Evolutionary conservation across 2,113 vertebrate species (phyloP).

Genomic region (Charadrius vociferus): DNA sequence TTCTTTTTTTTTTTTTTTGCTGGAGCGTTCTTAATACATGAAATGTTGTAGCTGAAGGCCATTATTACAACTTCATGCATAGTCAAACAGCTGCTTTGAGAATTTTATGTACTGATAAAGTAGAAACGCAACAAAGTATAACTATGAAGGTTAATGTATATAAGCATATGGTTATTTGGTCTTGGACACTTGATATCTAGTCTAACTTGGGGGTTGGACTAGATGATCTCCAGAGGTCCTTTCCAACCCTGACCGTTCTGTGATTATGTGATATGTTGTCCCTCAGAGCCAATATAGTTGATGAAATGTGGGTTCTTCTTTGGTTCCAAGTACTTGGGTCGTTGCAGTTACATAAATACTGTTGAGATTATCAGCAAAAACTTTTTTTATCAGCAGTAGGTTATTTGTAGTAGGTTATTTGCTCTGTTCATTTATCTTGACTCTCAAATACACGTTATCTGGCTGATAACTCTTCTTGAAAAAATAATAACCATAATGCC

Average conservation of each 20-base stretch:
- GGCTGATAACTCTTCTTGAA: not conserved
- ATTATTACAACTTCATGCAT: not conserved
- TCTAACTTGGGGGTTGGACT: no score
- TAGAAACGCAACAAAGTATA: not conserved
- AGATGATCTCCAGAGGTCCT: no score
- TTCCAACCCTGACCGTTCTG: no score
- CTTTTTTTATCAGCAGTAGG: not conserved
- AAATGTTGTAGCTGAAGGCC: not conserved
- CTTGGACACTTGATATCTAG: not conserved
- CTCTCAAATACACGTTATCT: not conserved
- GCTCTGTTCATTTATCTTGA: not conserved
- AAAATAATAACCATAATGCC: not conserved
- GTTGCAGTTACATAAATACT: not conserved
- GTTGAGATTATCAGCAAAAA: not conserved
- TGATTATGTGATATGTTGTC: no score
- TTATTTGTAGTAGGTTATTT: slow-evolving; percentile 20
- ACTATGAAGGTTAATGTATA: not conserved
- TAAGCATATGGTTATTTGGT: not conserved
- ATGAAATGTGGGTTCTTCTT: not conserved
- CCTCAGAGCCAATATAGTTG: not conserved
- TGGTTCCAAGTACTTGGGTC: not conserved
- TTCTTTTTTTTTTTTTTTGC: not conserved
- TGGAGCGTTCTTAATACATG: not conserved
- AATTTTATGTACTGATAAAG: not conserved
- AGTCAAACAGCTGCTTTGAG: not conserved